Evolutionary conservation across 2,797 vertebrate species (phyloP).

Genomic region (Phylloscopus collybita): DNA sequence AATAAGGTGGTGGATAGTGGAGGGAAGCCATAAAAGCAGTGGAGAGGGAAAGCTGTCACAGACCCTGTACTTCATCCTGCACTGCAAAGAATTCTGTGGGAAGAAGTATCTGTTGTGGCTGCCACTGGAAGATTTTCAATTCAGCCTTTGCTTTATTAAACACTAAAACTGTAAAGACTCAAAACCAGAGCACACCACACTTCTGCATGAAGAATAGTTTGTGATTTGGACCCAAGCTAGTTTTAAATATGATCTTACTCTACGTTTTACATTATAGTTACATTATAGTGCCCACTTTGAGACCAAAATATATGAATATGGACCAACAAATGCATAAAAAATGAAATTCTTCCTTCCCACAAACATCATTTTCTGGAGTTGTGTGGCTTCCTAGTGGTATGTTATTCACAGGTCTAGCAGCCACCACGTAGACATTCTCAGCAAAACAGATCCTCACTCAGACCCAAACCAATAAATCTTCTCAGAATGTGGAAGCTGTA

Average conservation of each 20-base stretch:
- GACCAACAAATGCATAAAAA: neutral
- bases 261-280: neutral
- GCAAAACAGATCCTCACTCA: neutral
- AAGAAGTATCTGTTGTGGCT: neutral
- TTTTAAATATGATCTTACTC: neutral
- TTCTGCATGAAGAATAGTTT: fast-evolving
- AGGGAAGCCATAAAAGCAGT: neutral
- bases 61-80: neutral
- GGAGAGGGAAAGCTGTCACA: neutral
- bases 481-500: neutral
- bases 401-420: neutral
- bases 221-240: neutral
- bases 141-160: neutral
- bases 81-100: neutral
- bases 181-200: neutral
- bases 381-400: neutral
- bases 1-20: neutral
- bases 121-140: neutral
- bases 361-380: neutral
- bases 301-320: neutral
- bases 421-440: neutral
- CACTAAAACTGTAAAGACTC: neutral
- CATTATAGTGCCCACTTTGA: neutral
- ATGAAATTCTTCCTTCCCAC: fast-evolving
- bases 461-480: neutral